Base-by-base conservation (phyloP, 2,797 vertebrate genomes). In the Rhodeus uyekii region DNA sequence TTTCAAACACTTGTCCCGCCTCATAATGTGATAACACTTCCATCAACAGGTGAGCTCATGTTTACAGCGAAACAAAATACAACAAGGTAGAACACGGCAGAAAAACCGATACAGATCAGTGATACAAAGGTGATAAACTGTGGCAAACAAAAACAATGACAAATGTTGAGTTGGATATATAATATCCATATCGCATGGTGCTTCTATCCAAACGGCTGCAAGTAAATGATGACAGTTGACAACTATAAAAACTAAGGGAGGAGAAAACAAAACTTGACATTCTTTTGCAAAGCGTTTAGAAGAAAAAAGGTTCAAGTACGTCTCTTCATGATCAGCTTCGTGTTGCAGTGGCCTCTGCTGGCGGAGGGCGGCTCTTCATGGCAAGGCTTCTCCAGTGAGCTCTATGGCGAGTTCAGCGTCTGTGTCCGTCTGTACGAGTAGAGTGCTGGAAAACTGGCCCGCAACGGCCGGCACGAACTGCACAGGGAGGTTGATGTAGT, bases 401-500 rank as follows among this genome's bases (percentile, higher is more conserved):
- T 91, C 95, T 90, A 99, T 89, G 82, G 89, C 87, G 79, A 98
- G 90, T 88, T 92, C 94, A 90, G 86, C 91, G 85, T 92, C 93
- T 86, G 92, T 94, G 79, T 93, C 91, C 10, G 94, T 95, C 85
- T 96, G 93, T 87, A 97, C 92, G 68, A 96, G 69, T 12, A 99
- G 95, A 75, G 93, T 76, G 81, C 93, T 93, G 80, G 94, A 92
- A 89, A 96, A 96, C 77, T 73, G 87, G 89, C 98, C 98, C 55
- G 88, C 87, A 8, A 90, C 48, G 18, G 84, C 90, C 27, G 98
- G 97, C 88, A 92, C 96, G 94, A 98, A 99, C 87, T 96, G 96
- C 91, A 99, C 95, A 0, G 98, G 97, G 36, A 99, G 95, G 81
- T 97, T 97, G 93, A 99, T 96, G 87, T 97, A 99, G 90, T 98